These are phyloP conservation scores for Edolisoma coerulescens DNA, from an alignment of 2,113 vertebrate species.

Conservation along the genomic window DNA sequence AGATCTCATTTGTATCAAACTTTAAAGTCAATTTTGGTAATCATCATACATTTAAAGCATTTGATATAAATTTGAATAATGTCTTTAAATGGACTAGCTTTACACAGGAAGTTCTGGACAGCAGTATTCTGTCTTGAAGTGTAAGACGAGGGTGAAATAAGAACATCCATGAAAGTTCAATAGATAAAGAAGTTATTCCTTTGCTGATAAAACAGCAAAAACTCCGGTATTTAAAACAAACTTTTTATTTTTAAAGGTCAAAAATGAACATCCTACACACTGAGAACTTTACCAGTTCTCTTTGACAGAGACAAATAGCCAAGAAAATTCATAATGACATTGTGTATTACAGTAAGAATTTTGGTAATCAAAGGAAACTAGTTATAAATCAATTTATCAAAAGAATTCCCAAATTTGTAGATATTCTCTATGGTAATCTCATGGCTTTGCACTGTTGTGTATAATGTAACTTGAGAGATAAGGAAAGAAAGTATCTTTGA, in stretches of 20 bases:
- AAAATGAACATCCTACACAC: not conserved
- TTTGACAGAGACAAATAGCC: not conserved
- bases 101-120: not conserved
- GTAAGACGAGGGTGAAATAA: not conserved
- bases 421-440: not conserved
- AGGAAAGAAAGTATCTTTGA: not conserved
- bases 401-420: not conserved
- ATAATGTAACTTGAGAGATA: not conserved
- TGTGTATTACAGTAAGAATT: not conserved
- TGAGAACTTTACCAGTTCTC: not conserved
- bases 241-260: not conserved
- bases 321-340: not conserved
- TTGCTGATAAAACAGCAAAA: not conserved
- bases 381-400: not conserved
- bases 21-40: not conserved
- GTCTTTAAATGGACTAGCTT: not conserved
- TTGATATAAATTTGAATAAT: not conserved
- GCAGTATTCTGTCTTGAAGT: not conserved
- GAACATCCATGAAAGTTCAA: not conserved
- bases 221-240: not conserved
- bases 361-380: not conserved
- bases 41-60: not conserved
- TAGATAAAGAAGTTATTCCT: not conserved
- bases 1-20: not conserved
- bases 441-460: not conserved